Evolutionary conservation across 2,888 invertebrate species (phyloP).

Genomic region (Hipparchia semele): DNA sequence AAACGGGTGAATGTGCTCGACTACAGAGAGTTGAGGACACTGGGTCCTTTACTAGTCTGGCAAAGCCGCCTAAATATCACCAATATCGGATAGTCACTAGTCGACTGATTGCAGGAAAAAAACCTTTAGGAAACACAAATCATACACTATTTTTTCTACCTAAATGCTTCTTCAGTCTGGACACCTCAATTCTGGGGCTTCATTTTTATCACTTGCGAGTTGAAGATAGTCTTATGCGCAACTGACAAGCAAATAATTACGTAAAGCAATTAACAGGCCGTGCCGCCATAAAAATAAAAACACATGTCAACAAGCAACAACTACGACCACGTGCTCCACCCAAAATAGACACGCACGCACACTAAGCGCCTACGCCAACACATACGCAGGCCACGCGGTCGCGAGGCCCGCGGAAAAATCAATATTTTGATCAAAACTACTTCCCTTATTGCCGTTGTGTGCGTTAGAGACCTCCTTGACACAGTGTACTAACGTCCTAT

Average conservation of each 20-base stretch:
- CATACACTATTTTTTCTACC: neutral
- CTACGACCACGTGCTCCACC: slow-evolving; percentile 78
- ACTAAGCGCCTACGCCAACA: slow-evolving; percentile 50
- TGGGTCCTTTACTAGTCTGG: too few species aligned
- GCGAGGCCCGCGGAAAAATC: slow-evolving; percentile 78
- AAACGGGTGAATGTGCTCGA: too few species aligned
- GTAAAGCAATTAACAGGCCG: slow-evolving; percentile 69
- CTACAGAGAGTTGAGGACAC: too few species aligned
- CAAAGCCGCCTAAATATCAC: too few species aligned
- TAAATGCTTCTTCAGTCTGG: neutral
- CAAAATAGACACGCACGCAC: slow-evolving; percentile 74
- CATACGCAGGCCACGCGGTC: slow-evolving; percentile 55
- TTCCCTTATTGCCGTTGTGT: slow-evolving; percentile 75
- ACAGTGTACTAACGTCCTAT: slow-evolving; percentile 52
- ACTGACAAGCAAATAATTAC: slow-evolving; percentile 53
- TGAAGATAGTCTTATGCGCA: slow-evolving; percentile 13
- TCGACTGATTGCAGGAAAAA: too few species aligned
- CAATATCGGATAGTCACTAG: neutral
- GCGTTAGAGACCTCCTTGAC: slow-evolving; percentile 55
- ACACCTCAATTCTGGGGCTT: neutral
- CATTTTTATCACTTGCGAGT: slow-evolving; percentile 12
- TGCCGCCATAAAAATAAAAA: slow-evolving; percentile 77
- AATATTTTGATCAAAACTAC: slow-evolving; percentile 83
- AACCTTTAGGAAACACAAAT: too few species aligned
- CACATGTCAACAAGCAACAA: slow-evolving; percentile 80